Conservation (phyloP, 1,140 invertebrate genomes). For the Euwallacea fornicatus region DNA sequence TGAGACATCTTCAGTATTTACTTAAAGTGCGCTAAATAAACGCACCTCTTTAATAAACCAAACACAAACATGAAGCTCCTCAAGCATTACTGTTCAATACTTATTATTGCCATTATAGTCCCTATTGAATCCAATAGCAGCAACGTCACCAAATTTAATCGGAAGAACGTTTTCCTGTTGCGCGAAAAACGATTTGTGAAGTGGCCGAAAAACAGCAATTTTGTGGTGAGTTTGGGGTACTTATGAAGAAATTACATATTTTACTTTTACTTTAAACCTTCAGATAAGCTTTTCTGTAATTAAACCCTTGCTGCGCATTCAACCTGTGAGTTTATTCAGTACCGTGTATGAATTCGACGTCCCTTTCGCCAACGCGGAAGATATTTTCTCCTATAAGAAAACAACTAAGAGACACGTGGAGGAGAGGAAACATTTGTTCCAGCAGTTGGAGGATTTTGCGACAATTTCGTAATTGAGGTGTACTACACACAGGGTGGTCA, state of each 20-base stretch:
- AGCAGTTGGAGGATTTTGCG: background rate
- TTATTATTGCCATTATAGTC: too few relatives aligned
- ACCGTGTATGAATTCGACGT: background rate
- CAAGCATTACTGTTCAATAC: too few relatives aligned
- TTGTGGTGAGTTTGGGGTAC: background rate
- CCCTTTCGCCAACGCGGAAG: background rate
- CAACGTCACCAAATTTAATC: background rate
- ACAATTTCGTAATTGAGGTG: background rate
- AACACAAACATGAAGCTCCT: too few relatives aligned
- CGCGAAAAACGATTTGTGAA: background rate
- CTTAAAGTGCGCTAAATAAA: too few relatives aligned
- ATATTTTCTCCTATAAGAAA: background rate
- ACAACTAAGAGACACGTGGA: background rate
- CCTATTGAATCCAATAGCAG: too few relatives aligned
- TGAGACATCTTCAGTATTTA: too few relatives aligned
- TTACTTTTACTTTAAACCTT: background rate
- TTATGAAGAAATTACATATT: background rate
- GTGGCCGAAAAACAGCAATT: background rate
- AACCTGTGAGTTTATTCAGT: background rate
- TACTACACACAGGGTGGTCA: too few relatives aligned
- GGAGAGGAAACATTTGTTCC: background rate
- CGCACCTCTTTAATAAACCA: too few relatives aligned
- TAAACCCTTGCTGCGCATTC: background rate
- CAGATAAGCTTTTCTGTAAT: background rate
- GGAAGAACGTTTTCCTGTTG: background rate